These are phyloP conservation scores for Gavia stellata DNA, from an alignment of 2,113 vertebrate genomes.

Conservation along the genomic window DNA sequence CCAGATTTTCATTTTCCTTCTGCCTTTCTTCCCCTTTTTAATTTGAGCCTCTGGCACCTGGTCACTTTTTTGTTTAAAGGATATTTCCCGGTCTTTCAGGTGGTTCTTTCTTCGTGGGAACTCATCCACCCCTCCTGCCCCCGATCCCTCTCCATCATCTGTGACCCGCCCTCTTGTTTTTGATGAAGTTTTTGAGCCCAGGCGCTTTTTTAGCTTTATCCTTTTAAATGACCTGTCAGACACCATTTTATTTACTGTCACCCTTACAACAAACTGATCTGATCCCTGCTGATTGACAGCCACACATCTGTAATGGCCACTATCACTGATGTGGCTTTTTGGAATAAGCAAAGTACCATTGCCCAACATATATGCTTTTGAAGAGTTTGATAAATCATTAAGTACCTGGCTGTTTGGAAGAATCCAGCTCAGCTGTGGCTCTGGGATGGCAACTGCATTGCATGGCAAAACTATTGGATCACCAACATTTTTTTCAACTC, in stretches of 20 bases:
- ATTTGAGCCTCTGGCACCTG: neutral
- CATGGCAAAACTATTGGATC: slow-evolving; percentile 75
- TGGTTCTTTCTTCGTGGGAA: neutral
- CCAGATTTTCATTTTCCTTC: slow-evolving; percentile 64
- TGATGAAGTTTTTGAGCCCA: slow-evolving; percentile 61
- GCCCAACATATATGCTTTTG: slow-evolving; percentile 60
- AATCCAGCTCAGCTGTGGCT: slow-evolving; percentile 86
- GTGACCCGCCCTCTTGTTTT: slow-evolving; percentile 58
- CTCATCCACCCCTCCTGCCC: slow-evolving; percentile 15
- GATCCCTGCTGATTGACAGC: slow-evolving; percentile 82
- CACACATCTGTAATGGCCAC: slow-evolving; percentile 85
- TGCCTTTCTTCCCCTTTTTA: slow-evolving; percentile 56
- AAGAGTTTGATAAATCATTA: slow-evolving; percentile 62
- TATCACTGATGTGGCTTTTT: slow-evolving; percentile 69
- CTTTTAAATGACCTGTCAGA: slow-evolving; percentile 63
- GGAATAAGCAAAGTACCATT: slow-evolving; percentile 81
- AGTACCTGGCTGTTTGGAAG: slow-evolving; percentile 77
- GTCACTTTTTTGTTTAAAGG: slow-evolving; percentile 34
- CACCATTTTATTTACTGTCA: slow-evolving; percentile 71
- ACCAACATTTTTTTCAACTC: slow-evolving; percentile 68
- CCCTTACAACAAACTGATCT: slow-evolving; percentile 72
- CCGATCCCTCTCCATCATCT: slow-evolving; percentile 79
- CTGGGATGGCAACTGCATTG: slow-evolving; percentile 70
- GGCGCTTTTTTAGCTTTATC: slow-evolving; percentile 68
- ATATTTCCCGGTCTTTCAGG: slow-evolving; percentile 21